Percentiles rank a stretch among this genome's conserved stretches.
These are phyloP conservation scores for Ceratina calcarata DNA, from an alignment of 1,140 invertebrate genomes.

Conservation along the genomic window DNA sequence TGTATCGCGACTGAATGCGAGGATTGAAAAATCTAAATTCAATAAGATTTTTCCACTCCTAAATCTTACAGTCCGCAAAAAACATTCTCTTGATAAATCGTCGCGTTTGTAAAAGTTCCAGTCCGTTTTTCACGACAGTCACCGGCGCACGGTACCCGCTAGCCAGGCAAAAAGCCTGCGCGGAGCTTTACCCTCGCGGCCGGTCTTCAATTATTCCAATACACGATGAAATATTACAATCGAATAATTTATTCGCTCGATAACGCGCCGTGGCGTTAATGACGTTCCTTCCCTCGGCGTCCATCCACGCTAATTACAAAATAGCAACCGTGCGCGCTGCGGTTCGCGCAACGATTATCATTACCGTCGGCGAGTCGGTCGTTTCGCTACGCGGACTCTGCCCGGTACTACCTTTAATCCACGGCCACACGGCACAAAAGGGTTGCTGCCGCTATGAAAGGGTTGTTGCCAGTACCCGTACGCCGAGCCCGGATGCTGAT, in stretches of 20 bases:
- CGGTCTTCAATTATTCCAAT: slow-evolving; percentile 41
- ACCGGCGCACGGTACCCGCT: background rate
- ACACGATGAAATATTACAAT: slow-evolving; percentile 50
- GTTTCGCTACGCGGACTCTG: slow-evolving; percentile 17
- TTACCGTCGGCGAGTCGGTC: slow-evolving; percentile 12
- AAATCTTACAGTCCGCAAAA: background rate
- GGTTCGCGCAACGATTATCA: slow-evolving; percentile 37
- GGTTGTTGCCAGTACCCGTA: slow-evolving; percentile 49
- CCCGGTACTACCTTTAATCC: slow-evolving; percentile 39
- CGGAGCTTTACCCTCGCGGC: slow-evolving; percentile 9
- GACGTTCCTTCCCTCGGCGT: slow-evolving; percentile 23
- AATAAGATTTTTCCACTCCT: background rate
- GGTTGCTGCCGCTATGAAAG: slow-evolving; percentile 51
- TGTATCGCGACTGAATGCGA: too few species aligned
- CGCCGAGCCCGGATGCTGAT: slow-evolving; percentile 56
- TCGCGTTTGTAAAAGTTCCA: background rate
- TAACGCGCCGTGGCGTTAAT: slow-evolving; percentile 41
- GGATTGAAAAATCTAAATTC: background rate
- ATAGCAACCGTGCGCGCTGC: slow-evolving; percentile 14
- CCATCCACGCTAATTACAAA: slow-evolving; percentile 40
- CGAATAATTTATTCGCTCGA: slow-evolving; percentile 48
- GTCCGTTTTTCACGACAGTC: background rate
- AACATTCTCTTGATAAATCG: background rate
- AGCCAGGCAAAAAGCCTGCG: background rate
- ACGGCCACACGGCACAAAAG: slow-evolving; percentile 47